Evolutionary conservation across 2,888 invertebrate genomes (phyloP), one percentile per base, ranked within the genome.

Genomic region (Amblyjoppa fuscipennis): DNA sequence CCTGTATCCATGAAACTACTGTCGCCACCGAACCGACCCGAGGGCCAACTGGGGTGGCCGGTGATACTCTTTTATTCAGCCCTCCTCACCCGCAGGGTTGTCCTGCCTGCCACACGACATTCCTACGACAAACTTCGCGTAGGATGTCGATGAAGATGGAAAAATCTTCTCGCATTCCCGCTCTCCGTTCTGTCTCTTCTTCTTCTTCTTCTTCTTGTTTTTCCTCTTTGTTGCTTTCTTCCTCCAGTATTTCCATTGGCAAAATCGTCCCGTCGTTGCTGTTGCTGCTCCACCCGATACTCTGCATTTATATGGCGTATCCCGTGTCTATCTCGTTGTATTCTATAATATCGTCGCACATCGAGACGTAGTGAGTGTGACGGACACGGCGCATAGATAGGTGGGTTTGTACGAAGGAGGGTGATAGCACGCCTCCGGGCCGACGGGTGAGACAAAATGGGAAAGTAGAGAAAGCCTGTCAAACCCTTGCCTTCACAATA

Each of bases 401-500:
- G 41, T 1, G 7, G 13, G 11, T 4, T 3, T 28, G 13, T 25
- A n/a, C 20, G 20, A 20, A 20, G 45, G 49, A 41, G n/a, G 66
- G 38, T 49, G 69, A 34, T 68, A 56, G 45, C 78, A 11, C 13
- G 64, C 41, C 56, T 75, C 25, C 73, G 45, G 59, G 64, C 64
- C 20, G 51, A 56, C 41, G 75, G 51, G 71, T 45, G 68, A 53
- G 61, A 38, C 61, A 73, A 82, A 82, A 80, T 85, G 74, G 81
- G 69, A 81, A 77, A 69, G 87, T 68, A 84, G 88, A 86, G 88
- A 87, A 91, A 91, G 83, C 89, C 88, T 89, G 89, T 90, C 89
- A 90, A 90, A 91, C 90, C 89, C 89, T 90, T 88, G 88, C 16
- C 87, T 84, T 86, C 87, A 93, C 93, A 93, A 93, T 93, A 90